Percentiles rank a stretch among this genome's conserved stretches.
Conservation (phyloP, 92 coral and sea anemone species). For the Zoanthus sansibaricus region DNA sequence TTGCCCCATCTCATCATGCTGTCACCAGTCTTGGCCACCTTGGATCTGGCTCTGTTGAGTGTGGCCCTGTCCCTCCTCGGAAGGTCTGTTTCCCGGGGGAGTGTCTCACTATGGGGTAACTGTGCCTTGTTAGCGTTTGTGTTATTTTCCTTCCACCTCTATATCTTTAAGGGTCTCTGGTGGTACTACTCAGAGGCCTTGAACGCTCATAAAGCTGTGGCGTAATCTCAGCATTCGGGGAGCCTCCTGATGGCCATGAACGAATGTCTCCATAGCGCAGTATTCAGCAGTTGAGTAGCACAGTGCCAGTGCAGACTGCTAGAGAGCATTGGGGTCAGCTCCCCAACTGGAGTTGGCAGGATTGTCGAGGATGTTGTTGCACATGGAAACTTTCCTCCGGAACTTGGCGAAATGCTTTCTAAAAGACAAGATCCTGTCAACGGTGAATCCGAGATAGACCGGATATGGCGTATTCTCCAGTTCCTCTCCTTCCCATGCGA, state of each 20-base stretch:
- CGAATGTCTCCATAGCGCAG: slow-evolving; percentile 11
- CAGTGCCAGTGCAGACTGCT: slow-evolving; percentile 17
- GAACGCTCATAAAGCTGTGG: not conserved
- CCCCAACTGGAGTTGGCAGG: not conserved
- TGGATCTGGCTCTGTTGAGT: too few species aligned
- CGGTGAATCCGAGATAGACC: not conserved
- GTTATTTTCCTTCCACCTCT: not conserved
- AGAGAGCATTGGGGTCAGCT: not conserved
- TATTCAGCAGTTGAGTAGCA: not conserved
- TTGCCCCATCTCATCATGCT: too few species aligned
- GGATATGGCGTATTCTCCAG: not conserved
- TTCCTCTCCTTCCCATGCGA: too few species aligned
- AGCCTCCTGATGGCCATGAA: not conserved
- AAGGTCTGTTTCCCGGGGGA: too few species aligned
- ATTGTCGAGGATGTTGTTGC: not conserved
- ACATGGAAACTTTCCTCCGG: not conserved
- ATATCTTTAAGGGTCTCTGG: not conserved
- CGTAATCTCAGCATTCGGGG: not conserved
- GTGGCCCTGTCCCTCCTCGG: too few species aligned
- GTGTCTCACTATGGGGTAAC: too few species aligned
- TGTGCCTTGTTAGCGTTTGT: not conserved
- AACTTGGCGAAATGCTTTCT: not conserved
- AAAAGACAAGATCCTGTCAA: not conserved
- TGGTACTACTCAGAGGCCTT: not conserved
- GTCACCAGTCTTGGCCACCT: too few species aligned